Evolutionary conservation across 1,140 invertebrate species (phyloP).

Genomic region (Heterodera carotae): DNA sequence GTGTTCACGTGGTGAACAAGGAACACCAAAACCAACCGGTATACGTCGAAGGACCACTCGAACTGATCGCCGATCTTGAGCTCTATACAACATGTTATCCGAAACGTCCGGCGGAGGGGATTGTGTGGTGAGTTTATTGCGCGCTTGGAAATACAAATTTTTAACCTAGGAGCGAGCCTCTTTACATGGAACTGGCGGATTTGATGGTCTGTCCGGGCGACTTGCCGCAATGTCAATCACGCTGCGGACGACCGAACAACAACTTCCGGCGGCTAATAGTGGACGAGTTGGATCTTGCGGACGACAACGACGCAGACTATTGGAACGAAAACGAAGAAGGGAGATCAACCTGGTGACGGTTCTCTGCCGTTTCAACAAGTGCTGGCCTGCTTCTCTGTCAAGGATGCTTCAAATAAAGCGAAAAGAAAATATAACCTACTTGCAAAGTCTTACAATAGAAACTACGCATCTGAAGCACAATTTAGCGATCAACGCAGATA

Average conservation of each 20-base stretch:
- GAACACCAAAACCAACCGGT: not conserved
- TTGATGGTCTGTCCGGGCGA: no score
- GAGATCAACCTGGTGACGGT: not conserved
- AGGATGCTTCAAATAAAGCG: not conserved
- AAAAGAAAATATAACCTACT: not conserved
- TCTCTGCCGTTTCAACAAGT: not conserved
- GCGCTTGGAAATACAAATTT: no score
- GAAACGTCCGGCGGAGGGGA: no score
- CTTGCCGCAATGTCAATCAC: no score
- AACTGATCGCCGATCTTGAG: no score
- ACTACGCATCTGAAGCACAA: not conserved
- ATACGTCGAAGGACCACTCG: not conserved
- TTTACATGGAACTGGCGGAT: not conserved
- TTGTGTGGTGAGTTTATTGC: no score
- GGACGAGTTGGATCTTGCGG: no score
- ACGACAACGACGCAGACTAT: not conserved
- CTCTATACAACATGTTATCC: no score
- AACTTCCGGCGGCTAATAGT: no score
- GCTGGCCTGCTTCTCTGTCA: not conserved
- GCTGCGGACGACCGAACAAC: no score
- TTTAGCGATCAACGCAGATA: not conserved
- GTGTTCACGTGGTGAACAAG: not conserved
- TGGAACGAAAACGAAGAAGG: not conserved
- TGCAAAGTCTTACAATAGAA: not conserved
- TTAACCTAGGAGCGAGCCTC: not conserved